phyloP scores from a whole-genome alignment of 2,113 vertebrate genomes.

The Smithornis capensis region DNA sequence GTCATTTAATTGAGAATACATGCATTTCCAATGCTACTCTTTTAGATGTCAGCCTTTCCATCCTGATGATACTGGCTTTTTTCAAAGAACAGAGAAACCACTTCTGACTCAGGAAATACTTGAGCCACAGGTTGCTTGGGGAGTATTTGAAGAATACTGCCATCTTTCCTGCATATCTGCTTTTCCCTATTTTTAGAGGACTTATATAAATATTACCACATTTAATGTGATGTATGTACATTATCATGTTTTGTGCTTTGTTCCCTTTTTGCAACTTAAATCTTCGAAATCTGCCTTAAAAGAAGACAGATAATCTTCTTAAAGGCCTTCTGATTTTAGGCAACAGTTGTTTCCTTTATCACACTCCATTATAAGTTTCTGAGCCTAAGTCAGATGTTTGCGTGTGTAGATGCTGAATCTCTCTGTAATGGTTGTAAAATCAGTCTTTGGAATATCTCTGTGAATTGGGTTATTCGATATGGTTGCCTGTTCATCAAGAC shows the following conservation, averaged over 20 bases:
- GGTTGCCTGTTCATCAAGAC: neutral
- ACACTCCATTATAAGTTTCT: neutral
- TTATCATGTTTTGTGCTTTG: fast-evolving
- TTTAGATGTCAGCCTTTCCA: neutral
- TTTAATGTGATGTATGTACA: neutral
- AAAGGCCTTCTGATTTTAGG: neutral
- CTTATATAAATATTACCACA: neutral
- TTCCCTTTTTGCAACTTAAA: neutral
- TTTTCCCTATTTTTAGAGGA: neutral
- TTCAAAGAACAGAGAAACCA: neutral
- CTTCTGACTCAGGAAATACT: neutral
- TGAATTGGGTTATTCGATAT: neutral
- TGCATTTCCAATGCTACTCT: neutral
- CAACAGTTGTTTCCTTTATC: neutral
- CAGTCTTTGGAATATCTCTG: neutral
- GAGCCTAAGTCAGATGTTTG: neutral
- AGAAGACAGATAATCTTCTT: neutral
- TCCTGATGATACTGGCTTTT: neutral
- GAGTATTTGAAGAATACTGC: neutral
- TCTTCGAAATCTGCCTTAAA: neutral
- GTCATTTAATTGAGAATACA: neutral
- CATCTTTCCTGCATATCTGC: neutral
- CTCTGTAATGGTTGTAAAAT: neutral
- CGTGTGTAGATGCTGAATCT: neutral
- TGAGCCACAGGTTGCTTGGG: neutral